Conservation (phyloP, 2,113 vertebrate genomes). For the Polyodon spathula region DNA sequence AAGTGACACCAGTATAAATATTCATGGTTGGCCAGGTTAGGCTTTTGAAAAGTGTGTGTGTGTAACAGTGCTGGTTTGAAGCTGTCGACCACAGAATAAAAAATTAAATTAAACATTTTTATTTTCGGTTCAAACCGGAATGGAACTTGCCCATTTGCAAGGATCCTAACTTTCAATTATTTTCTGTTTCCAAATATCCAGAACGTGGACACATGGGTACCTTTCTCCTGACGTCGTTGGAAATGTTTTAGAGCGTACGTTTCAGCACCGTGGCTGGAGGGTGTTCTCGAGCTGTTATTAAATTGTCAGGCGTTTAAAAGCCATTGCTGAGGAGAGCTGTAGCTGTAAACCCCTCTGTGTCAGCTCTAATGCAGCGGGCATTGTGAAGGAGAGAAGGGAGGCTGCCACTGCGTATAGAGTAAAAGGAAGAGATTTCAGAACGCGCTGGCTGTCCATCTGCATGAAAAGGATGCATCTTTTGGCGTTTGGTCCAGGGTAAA, state of each 20-base stretch:
- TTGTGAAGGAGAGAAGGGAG: no score
- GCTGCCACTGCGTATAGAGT: no score
- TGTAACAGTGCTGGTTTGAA: conserved; percentile 45
- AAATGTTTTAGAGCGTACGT: conserved; percentile 10
- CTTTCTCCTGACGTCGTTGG: conserved; percentile 19
- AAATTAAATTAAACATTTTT: conserved; percentile 41
- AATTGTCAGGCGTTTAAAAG: conserved; percentile 33
- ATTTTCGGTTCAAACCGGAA: conserved; percentile 22
- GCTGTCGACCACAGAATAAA: conserved; percentile 52
- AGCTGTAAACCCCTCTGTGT: conserved; percentile 23
- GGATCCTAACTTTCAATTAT: background rate
- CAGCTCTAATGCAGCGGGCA: background rate
- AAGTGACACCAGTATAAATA: no score
- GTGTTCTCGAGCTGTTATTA: conserved; percentile 29
- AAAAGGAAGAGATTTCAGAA: no score
- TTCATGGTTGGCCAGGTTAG: no score
- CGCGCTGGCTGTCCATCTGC: no score
- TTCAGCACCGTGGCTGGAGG: conserved; percentile 1
- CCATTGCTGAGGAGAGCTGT: conserved; percentile 24
- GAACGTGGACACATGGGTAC: conserved; percentile 39
- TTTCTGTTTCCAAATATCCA: conserved; percentile 36
- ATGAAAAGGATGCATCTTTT: no score
- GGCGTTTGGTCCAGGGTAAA: no score
- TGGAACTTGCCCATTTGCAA: conserved; percentile 27
- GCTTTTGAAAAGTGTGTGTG: no score